Evolutionary conservation across 2,113 vertebrate genomes (phyloP), one percentile per base, ranked within the genome.

Genomic region (Antechinus flavipes): DNA sequence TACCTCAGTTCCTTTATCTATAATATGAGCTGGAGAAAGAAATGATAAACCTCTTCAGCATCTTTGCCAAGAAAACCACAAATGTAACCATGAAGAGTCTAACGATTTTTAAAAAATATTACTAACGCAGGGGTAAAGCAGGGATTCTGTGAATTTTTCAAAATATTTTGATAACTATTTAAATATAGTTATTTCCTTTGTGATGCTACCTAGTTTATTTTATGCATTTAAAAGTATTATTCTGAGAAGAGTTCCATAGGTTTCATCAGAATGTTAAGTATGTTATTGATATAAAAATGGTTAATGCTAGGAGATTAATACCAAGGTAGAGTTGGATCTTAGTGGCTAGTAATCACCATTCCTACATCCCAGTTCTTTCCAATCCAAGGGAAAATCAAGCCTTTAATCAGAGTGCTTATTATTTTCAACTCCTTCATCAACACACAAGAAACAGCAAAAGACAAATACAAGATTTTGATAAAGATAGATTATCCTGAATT

Each of bases 401-500:
- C 22, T 91, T 26, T 22, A 35, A 89, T 92, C 50, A 92, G 52
- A 54, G 19, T 42, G 35, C 14, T 12, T n/a, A 12, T 68, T n/a
- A 76, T n/a, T 76, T 84, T 8, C n/a, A 84, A 84, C 35, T 42
- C 16, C 19, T 42, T 84, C 7, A 23, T 0, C n/a, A 84, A 84
- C 16, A 84, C 68, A 84, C 6, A 84, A 84, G n/a, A 84, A 84
- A 84, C 4, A 84, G 35, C 16, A 76, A 76, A n/a, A 76, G n/a
- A n/a, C 6, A n/a, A 4, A 76, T n/a, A 35, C 14, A 14, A n/a
- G 68, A 19, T 76, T 95, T 94, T 68, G 8, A 91, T 23, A 2
- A 84, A 54, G 50, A 93, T 54, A 1, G 27, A 12, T 26, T 93
- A 76, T 95, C 53, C 94, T 49, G 19, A 90, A 68, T 90, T 94